phyloP scores from a whole-genome alignment of 2,888 invertebrate genomes.

The Cremastinae sp. region DNA sequence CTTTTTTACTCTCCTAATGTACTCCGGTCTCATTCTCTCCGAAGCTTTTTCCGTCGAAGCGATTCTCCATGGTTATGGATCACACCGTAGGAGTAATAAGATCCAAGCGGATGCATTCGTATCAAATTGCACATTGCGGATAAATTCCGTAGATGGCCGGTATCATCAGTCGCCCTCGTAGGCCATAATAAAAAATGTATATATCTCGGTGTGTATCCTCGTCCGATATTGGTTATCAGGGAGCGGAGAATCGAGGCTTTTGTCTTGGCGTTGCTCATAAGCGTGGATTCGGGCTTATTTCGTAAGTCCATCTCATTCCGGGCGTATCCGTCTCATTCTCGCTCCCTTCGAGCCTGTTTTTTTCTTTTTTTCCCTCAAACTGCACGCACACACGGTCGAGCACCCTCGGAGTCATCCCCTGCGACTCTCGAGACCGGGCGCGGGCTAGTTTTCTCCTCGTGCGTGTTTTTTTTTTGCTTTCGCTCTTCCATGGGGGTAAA shows the following conservation, averaged over 20 bases:
- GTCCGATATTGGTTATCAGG: slow-evolving; percentile 73
- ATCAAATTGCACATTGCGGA: slow-evolving; percentile 76
- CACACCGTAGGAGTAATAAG: not conserved
- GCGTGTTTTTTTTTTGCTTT: slow-evolving; percentile 49
- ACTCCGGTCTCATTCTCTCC: too few relatives aligned
- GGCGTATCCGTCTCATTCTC: slow-evolving; percentile 34
- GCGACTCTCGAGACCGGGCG: slow-evolving; percentile 57
- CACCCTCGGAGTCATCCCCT: slow-evolving; percentile 76
- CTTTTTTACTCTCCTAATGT: too few relatives aligned
- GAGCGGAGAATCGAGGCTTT: slow-evolving; percentile 76
- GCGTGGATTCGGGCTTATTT: slow-evolving; percentile 78
- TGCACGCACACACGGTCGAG: slow-evolving; percentile 72
- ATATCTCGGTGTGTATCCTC: slow-evolving; percentile 24
- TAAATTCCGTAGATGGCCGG: slow-evolving; percentile 49
- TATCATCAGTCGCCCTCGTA: slow-evolving; percentile 16
- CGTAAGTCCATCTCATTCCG: slow-evolving; percentile 61
- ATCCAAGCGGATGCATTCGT: slow-evolving; percentile 62
- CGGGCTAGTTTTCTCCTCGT: slow-evolving; percentile 51
- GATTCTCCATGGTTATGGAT: slow-evolving; percentile 2
- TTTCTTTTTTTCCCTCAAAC: slow-evolving; percentile 60
- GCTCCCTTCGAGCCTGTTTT: slow-evolving; percentile 40
- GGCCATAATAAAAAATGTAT: slow-evolving; percentile 17
- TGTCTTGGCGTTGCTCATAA: slow-evolving; percentile 79
- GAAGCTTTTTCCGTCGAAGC: too few relatives aligned
- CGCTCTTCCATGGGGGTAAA: slow-evolving; percentile 29